A percentile compares a stretch with the other conserved stretches of the same genome.
phyloP scores from a whole-genome alignment of 2,888 invertebrate genomes.

The Sinhomidia bicolor region DNA sequence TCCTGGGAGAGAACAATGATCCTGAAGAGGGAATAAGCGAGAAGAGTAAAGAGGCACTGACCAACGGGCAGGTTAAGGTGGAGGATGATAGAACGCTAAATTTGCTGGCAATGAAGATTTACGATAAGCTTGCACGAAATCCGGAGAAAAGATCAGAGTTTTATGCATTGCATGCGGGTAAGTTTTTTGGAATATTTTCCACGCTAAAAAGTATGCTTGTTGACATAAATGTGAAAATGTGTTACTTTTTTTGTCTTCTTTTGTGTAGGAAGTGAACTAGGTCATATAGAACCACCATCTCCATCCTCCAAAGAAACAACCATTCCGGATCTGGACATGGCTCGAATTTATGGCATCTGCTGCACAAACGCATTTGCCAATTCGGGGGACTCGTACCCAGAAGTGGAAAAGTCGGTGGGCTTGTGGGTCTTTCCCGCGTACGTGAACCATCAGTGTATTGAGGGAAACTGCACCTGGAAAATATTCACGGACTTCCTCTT shows the following conservation, averaged over 20 bases:
- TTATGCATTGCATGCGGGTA: constrained; percentile 70
- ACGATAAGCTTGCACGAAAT: constrained; percentile 45
- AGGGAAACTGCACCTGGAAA: constrained; percentile 72
- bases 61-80: constrained; percentile 16
- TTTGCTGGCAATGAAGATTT: constrained; percentile 68
- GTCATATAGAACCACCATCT: constrained; percentile 20
- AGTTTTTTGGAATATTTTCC: not conserved
- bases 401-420: constrained; percentile 69
- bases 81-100: constrained; percentile 59
- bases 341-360: constrained; percentile 67
- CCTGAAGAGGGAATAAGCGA: constrained; percentile 39
- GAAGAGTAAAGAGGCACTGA: constrained; percentile 46
- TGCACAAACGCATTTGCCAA: constrained; percentile 67
- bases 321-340: constrained; percentile 46
- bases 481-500: constrained; percentile 72
- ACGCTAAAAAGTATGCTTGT: not conserved
- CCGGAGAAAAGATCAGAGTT: constrained; percentile 56
- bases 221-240: not conserved
- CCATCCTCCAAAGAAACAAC: not conserved
- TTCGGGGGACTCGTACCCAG: constrained; percentile 61
- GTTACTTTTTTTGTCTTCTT: not conserved
- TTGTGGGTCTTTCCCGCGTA: constrained; percentile 72
- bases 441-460: constrained; percentile 71
- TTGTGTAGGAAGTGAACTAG: constrained; percentile 64
- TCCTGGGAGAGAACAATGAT: constrained; percentile 38